Base-by-base conservation (phyloP, 2,888 invertebrate species). In the Mamestra brassicae region DNA sequence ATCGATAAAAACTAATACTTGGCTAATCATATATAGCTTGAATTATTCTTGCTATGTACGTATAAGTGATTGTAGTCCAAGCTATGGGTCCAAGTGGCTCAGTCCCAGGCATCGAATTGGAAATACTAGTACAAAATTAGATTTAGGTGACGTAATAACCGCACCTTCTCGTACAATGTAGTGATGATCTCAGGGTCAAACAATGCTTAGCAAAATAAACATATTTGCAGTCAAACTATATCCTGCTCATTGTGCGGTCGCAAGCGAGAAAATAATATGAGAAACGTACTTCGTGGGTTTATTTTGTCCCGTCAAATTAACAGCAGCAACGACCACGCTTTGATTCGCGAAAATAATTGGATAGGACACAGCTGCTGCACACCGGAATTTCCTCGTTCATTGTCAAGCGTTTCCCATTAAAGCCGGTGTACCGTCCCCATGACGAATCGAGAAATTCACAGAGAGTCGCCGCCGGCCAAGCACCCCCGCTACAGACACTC, bases 371-470 rank as follows among this genome's bases (percentile, higher is more conserved):
- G 92, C 88, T 89, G 91, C 88, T 87, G 90, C 88, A 87, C 88
- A 88, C 89, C 92, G 93, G 94, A 93, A 94, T 90, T 94, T 93
- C 93, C 94, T 91, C 85, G 90, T 93, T 84, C 91, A 94, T 94
- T 94, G 93, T 93, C 88, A 91, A 91, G 89, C 89, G 86, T 89
- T 92, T 93, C 89, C 92, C 90, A 92, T 93, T 91, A 93, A 85
- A 89, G 82, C 86, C 86, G 81, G 84, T 88, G 88, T 89, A 90
- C 84, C 86, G 87, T 89, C 87, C 88, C 92, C 90, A 89, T 93
- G 92, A 92, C 92, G 90, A 91, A 92, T 92, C 88, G 89, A 88
- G 89, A 91, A 91, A 91, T 89, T 89, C 87, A 92, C 92, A 93
- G 93, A 93, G 91, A 89, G 80, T 83, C 65, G 76, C 85, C 87